Evolutionary conservation across 2,113 vertebrate species (phyloP), one percentile per base, ranked within the genome.

Genomic region (Eptesicus fuscus): DNA sequence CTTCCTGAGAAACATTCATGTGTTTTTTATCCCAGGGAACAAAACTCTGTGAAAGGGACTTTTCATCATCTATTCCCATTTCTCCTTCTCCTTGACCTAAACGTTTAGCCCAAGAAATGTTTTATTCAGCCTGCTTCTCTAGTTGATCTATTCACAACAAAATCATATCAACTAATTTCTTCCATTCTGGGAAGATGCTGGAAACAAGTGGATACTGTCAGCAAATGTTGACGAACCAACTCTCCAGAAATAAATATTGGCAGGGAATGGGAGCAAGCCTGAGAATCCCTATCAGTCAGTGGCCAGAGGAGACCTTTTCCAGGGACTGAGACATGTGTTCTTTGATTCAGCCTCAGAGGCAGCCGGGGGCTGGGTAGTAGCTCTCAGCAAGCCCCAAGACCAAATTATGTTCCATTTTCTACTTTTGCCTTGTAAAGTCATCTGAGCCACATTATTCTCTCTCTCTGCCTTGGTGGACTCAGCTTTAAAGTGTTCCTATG

Each of bases 191-290:
- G 83, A 49, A 70, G 89, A 92, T 1, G 4, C 35, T 2, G 28
- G 70, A 84, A 89, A 93, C 74, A 87, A 76, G 88, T n/a, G 25
- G 70, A 22, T 79, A 25, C 28, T 42, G 40, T 83, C 70, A 71
- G 70, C 94, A 93, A 67, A 80, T 65, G 37, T 17, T 83, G 44
- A 44, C 74, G 59, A 16, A 71, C 88, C 73, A 90, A 9, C n/a
- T 83, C 70, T 94, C 71, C 93, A 92, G 94, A 94, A 96, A 93
- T 88, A 92, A 87, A 83, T 77, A 49, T 9, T 82, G 90, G 44
- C 65, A 61, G 90, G 84, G 53, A 59, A 53, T 0, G 7, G 49
- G 82, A 76, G 79, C 40, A 28, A 78, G 74, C 53, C 61, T 53
- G 70, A 84, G 94, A 76, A 56, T 28, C 63, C 85, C 53, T 67